Evolutionary conservation across 2,113 vertebrate species (phyloP).

Genomic region (Trachemys scripta): DNA sequence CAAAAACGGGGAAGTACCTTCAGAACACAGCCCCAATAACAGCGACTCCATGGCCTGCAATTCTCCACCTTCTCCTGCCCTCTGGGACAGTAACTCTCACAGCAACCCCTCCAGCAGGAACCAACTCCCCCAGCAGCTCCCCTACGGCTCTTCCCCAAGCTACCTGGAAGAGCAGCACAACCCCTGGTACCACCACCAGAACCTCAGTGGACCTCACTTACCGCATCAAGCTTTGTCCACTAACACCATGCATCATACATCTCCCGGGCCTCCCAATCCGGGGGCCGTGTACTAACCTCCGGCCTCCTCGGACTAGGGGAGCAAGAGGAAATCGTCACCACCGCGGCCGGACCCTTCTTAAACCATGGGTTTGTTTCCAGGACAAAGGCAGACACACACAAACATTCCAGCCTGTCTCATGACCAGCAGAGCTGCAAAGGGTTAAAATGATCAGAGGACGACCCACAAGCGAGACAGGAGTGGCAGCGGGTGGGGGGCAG

Average conservation of each 20-base stretch:
- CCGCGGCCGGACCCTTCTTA: neutral
- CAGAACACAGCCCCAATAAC: conserved; percentile 97
- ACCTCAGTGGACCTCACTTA: conserved; percentile 89
- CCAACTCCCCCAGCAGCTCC: conserved; percentile 87
- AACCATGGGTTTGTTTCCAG: neutral
- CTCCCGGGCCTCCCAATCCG: conserved; percentile 87
- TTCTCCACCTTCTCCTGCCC: conserved; percentile 91
- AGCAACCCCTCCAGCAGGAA: conserved; percentile 84
- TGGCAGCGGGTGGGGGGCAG: neutral
- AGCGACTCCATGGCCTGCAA: conserved; percentile 99
- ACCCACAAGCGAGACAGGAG: neutral
- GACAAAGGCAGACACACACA: conserved; percentile 7
- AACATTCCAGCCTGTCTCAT: conserved; percentile 61
- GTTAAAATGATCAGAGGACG: neutral
- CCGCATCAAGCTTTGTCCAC: conserved; percentile 84
- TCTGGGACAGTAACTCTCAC: conserved; percentile 92
- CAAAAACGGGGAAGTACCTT: conserved; percentile 95
- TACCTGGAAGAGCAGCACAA: conserved; percentile 97
- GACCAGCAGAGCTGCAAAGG: conserved; percentile 47
- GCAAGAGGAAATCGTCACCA: neutral
- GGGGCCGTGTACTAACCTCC: conserved; percentile 90
- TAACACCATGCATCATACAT: conserved; percentile 89
- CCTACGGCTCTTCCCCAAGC: conserved; percentile 91
- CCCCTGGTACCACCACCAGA: conserved; percentile 93
- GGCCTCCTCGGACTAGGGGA: neutral